phyloP scores from a whole-genome alignment of 2,797 vertebrate genomes.

The Rhynchonycteris naso region DNA sequence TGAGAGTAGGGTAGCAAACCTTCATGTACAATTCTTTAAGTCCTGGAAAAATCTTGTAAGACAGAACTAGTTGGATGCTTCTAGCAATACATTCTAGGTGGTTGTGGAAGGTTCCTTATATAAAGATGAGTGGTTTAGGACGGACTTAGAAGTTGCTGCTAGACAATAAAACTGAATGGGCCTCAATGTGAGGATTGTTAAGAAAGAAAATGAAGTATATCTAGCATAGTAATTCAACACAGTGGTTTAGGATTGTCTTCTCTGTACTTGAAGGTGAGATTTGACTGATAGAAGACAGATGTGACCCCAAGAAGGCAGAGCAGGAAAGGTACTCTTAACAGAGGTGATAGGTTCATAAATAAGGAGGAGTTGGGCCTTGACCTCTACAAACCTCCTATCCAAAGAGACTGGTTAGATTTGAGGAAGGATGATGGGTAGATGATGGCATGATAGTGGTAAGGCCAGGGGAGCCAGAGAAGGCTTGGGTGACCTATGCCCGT shows the following conservation, averaged over 20 bases:
- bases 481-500: background rate
- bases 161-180: background rate
- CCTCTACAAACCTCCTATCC: background rate
- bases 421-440: background rate
- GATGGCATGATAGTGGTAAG: background rate
- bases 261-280: background rate
- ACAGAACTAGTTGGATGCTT: background rate
- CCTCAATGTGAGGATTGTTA: background rate
- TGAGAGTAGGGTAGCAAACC: background rate
- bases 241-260: background rate
- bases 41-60: slow-evolving; percentile 11
- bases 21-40: slow-evolving; percentile 18
- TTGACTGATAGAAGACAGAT: slow-evolving; percentile 44
- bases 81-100: slow-evolving; percentile 10
- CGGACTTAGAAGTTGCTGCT: slow-evolving; percentile 36
- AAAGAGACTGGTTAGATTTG: slow-evolving; percentile 14
- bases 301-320: slow-evolving; percentile 1
- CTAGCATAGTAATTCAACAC: background rate
- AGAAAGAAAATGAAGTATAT: background rate
- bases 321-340: background rate
- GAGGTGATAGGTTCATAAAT: background rate
- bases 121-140: slow-evolving; percentile 49
- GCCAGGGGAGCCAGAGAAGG: background rate
- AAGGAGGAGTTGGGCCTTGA: slow-evolving; percentile 33
- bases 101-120: slow-evolving; percentile 31